Conservation (phyloP, 2,113 vertebrate genomes). For the Galeopterus variegatus region DNA sequence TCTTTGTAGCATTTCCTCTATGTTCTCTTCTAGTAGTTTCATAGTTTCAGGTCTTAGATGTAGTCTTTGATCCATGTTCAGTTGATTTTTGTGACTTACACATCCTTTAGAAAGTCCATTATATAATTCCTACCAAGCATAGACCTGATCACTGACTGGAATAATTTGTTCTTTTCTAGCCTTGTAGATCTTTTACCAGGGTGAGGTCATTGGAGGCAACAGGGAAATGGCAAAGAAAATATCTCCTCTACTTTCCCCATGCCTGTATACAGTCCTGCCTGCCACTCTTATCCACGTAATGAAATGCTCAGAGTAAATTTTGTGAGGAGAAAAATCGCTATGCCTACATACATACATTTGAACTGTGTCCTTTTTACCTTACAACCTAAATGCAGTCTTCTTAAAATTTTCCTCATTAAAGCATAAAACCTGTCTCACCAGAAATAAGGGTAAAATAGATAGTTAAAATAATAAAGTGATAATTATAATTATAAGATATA, state of each 20-base stretch:
- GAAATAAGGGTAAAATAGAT: constrained; percentile 44
- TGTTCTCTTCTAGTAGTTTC: no score
- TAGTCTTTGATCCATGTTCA: no score
- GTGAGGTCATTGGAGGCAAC: background rate
- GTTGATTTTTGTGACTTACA: no score
- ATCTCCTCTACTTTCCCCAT: background rate
- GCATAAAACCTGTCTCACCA: background rate
- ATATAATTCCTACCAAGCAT: background rate
- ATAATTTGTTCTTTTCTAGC: background rate
- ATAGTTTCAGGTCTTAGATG: no score
- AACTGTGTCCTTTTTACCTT: background rate
- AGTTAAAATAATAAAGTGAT: background rate
- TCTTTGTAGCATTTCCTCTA: no score
- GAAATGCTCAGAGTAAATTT: constrained; percentile 51
- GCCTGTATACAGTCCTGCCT: background rate
- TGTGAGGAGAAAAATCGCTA: background rate
- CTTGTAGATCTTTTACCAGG: constrained; percentile 2
- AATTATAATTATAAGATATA: background rate
- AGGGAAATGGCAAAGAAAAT: background rate
- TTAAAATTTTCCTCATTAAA: constrained; percentile 27
- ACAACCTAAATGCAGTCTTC: background rate
- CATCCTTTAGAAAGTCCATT: background rate
- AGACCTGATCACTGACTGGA: constrained; percentile 4
- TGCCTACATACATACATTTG: background rate
- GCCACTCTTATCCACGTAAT: background rate